Base-by-base conservation (phyloP, 2,113 vertebrate genomes). In the Boleophthalmus pectinirostris region DNA sequence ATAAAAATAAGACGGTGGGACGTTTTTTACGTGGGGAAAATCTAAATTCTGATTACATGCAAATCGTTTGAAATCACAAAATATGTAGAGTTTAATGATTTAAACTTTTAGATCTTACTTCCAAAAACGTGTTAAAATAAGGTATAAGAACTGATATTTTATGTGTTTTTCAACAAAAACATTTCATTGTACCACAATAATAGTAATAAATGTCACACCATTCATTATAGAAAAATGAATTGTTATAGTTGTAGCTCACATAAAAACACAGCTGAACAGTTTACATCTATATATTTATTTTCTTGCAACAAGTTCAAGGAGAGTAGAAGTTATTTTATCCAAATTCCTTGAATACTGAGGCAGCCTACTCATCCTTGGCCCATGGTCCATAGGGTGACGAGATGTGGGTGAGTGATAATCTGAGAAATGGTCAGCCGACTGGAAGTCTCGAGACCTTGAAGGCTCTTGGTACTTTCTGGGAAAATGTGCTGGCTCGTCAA, bases 261-360 rank as follows among this genome's bases (percentile, higher is more conserved):
- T 20, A 1, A n/a, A 8, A 60, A 60, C 23, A 60, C 3, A 60
- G 24, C 14, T 35, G 15, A 25, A 58, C 56, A 58, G 24, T 12
- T 43, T 70, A 72, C 38, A 23, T 12, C 0, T 38, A 11, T 1
- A 18, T 1, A 35, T 51, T 72, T 79, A 86, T 87, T 93, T 92
- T 69, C 90, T 90, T 69, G 88, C 69, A 29, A 94, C 90, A 24
- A 93, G 87, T 70, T 93, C 89, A 57, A 94, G 70, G 33, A 94
- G 90, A 3, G 93, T 93, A 20, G 90, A 92, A 25, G 91, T 92
- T 53, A 94, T 91, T 83, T 94, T 94, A 63, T 93, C 87, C 16
- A 94, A 85, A 69, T 83, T 92, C 20, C 82, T 90, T 53, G 87
- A 82, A 74, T 80, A 84, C 5, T 70, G 84, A 3, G 24, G n/a